These are phyloP conservation scores for Catocala nupta DNA, from an alignment of 2,888 invertebrate genomes.

Conservation along the genomic window DNA sequence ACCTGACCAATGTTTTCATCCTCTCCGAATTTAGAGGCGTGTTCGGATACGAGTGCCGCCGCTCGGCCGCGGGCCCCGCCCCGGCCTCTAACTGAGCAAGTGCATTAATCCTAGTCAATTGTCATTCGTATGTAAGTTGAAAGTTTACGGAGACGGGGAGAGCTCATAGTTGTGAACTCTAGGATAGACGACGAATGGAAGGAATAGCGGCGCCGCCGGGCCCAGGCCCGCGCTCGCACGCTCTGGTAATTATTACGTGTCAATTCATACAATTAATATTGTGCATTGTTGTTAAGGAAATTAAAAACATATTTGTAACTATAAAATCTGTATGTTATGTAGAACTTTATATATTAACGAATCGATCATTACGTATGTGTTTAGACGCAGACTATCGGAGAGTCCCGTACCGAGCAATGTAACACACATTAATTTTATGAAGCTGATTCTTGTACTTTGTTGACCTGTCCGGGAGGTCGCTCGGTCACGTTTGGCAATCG, in stretches of 20 bases:
- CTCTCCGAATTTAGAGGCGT: constrained; percentile 71
- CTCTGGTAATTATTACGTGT: constrained; percentile 77
- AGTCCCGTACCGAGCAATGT: constrained; percentile 53
- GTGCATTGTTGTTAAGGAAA: constrained; percentile 83
- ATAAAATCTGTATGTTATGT: constrained; percentile 80
- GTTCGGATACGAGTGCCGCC: constrained; percentile 65
- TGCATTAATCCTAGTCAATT: constrained; percentile 85
- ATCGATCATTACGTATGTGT: constrained; percentile 63
- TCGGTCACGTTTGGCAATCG: constrained; percentile 20
- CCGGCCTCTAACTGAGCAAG: constrained; percentile 62
- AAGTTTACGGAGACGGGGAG: constrained; percentile 52
- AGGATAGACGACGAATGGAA: constrained; percentile 40
- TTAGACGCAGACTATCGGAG: constrained; percentile 66
- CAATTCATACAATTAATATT: constrained; percentile 85
- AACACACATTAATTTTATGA: constrained; percentile 43
- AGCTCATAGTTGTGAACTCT: constrained; percentile 48
- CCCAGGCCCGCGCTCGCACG: constrained; percentile 37
- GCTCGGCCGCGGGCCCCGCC: constrained; percentile 52
- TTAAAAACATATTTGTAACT: constrained; percentile 80
- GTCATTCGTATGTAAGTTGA: constrained; percentile 81
- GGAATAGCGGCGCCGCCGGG: constrained; percentile 33
- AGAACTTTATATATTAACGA: constrained; percentile 78
- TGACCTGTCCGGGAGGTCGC: constrained; percentile 28
- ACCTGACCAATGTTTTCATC: constrained; percentile 79
- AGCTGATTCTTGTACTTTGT: constrained; percentile 39